These are phyloP conservation scores for Lepidocyrtinus sp. DNA, from an alignment of 2,888 invertebrate genomes.

Conservation along the genomic window DNA sequence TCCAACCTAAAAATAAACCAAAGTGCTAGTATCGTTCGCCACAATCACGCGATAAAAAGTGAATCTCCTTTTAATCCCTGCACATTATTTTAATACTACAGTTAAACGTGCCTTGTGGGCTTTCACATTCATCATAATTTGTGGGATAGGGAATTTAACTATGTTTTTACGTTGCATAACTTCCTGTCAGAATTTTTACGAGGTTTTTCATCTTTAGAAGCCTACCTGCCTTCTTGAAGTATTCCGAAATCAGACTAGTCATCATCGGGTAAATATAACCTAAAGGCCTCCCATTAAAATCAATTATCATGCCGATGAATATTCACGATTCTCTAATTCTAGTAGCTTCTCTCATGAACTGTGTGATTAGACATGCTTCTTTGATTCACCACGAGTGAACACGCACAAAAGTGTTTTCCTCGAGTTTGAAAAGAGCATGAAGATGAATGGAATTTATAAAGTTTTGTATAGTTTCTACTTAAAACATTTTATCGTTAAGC, in stretches of 20 bases:
- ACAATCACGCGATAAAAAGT: constrained; percentile 40
- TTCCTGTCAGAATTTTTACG: no score
- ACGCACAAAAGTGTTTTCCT: not conserved
- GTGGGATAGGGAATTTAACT: no score
- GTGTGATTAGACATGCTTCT: constrained; percentile 18
- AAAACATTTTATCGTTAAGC: no score
- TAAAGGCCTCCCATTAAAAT: constrained; percentile 53
- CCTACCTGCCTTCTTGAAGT: no score
- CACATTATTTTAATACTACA: not conserved
- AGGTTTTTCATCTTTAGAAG: no score
- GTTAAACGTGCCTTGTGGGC: constrained; percentile 36
- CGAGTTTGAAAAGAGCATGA: not conserved
- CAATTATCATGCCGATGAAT: constrained; percentile 49
- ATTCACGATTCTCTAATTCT: constrained; percentile 50
- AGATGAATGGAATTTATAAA: not conserved
- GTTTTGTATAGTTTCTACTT: not conserved
- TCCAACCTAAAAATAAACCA: not conserved
- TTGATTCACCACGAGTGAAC: no score
- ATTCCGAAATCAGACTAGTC: no score
- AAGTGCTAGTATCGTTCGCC: constrained; percentile 19
- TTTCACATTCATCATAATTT: constrained; percentile 43
- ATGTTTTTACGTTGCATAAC: no score
- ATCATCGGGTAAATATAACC: constrained; percentile 17
- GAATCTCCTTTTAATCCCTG: constrained; percentile 27
- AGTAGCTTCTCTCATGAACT: constrained; percentile 26